Evolutionary conservation across 2,113 vertebrate genomes (phyloP).

Genomic region (Mesoclemmys tuberculata): DNA sequence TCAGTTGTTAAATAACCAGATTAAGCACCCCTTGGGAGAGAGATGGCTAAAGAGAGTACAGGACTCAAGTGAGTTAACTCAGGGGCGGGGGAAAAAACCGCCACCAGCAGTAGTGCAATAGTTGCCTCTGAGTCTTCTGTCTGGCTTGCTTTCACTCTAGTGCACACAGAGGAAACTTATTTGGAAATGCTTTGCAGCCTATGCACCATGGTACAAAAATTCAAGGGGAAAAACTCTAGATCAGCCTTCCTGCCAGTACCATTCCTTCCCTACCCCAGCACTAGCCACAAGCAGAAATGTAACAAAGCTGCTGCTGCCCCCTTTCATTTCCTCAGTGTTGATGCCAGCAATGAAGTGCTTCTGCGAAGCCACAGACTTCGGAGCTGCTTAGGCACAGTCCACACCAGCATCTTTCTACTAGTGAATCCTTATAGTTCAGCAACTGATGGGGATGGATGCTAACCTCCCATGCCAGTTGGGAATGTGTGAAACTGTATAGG

Average conservation of each 20-base stretch:
- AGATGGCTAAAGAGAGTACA: neutral
- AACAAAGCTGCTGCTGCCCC: neutral
- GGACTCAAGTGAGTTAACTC: neutral
- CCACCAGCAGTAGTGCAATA: no score
- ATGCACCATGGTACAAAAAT: neutral
- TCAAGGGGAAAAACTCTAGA: neutral
- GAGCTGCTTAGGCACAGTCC: conserved; percentile 25
- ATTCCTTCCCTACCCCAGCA: neutral
- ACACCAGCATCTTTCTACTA: neutral
- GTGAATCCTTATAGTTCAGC: neutral
- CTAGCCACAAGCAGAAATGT: neutral
- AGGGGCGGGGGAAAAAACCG: neutral
- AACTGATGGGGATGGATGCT: neutral
- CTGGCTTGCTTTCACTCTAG: neutral
- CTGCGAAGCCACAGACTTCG: neutral
- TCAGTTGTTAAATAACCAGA: conserved; percentile 56
- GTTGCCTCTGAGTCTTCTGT: no score
- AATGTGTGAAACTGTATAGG: neutral
- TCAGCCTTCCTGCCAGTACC: neutral
- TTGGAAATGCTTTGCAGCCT: neutral
- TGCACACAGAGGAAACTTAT: neutral
- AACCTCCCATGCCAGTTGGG: conserved; percentile 30
- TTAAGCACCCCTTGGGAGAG: neutral
- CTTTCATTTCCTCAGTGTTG: neutral
- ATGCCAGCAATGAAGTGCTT: neutral